Evolutionary conservation across 2,888 invertebrate genomes (phyloP).

Genomic region (Lamellibrachia satsuma): DNA sequence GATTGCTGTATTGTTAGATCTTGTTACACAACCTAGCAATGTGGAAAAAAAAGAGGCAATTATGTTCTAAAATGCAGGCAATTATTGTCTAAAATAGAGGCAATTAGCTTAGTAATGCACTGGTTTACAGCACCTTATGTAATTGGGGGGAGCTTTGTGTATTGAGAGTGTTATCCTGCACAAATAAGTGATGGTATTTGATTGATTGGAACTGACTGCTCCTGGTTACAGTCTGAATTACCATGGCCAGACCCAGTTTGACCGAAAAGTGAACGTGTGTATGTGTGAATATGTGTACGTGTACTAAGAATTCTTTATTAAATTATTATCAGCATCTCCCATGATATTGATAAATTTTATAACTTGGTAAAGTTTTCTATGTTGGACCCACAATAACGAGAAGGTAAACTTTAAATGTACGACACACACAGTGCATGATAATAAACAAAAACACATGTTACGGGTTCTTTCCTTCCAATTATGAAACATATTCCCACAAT

Average conservation of each 20-base stretch:
- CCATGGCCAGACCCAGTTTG: slow-evolving; percentile 66
- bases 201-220: too few species aligned
- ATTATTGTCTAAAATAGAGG: not conserved
- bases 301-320: not conserved
- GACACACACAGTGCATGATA: too few species aligned
- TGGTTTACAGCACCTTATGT: not conserved
- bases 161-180: not conserved
- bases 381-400: not conserved
- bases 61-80: not conserved
- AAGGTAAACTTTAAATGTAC: not conserved
- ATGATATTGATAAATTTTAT: too few species aligned
- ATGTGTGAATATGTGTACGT: slow-evolving; percentile 27
- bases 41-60: not conserved
- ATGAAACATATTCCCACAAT: too few species aligned
- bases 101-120: not conserved
- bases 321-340: too few species aligned
- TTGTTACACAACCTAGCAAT: not conserved
- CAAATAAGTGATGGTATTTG: too few species aligned
- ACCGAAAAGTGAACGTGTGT: slow-evolving; percentile 60
- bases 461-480: too few species aligned
- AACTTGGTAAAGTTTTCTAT: too few species aligned
- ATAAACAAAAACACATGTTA: too few species aligned
- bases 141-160: not conserved
- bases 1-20: not conserved
- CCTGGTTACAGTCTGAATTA: too few species aligned